Conservation (phyloP, 1,140 invertebrate genomes). For the Tigriopus japonicus region DNA sequence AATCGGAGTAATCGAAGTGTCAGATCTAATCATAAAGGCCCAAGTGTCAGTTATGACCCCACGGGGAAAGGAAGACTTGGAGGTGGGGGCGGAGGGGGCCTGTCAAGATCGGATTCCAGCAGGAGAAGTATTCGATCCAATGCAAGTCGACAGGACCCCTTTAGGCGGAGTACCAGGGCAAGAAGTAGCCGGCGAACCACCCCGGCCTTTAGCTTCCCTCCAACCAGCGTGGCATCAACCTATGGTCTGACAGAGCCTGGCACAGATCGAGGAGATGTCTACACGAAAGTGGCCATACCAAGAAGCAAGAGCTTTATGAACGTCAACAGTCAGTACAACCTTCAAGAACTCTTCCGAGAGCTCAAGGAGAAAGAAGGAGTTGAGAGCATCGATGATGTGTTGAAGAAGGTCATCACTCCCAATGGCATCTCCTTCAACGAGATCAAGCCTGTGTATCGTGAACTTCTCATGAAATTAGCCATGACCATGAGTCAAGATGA, state of each 20-base stretch:
- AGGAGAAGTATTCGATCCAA: neutral
- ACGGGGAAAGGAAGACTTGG: neutral
- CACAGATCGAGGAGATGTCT: slow-evolving; percentile 39
- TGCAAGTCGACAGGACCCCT: neutral
- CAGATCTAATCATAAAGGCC: neutral
- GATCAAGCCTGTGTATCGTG: slow-evolving; percentile 69
- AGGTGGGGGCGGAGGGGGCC: neutral
- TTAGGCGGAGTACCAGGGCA: neutral
- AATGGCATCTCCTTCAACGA: slow-evolving; percentile 83
- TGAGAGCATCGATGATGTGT: slow-evolving; percentile 65
- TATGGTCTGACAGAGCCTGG: neutral
- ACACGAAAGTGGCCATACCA: slow-evolving; percentile 62
- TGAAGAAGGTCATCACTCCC: slow-evolving; percentile 64
- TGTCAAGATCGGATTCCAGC: neutral
- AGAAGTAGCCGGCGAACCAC: neutral
- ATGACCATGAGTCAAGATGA: slow-evolving; percentile 72
- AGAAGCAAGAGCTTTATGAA: slow-evolving; percentile 48
- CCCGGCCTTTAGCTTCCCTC: neutral
- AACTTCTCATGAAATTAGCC: slow-evolving; percentile 63
- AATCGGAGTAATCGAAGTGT: neutral
- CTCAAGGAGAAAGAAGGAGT: slow-evolving; percentile 43
- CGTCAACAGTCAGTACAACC: slow-evolving; percentile 6
- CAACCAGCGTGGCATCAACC: neutral
- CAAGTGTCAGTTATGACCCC: neutral
- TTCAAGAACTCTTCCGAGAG: slow-evolving; percentile 20